A percentile compares a stretch with the other conserved stretches of the same genome.
Conservation (phyloP, 2,888 invertebrate species). For the Osmoderma eremita region DNA sequence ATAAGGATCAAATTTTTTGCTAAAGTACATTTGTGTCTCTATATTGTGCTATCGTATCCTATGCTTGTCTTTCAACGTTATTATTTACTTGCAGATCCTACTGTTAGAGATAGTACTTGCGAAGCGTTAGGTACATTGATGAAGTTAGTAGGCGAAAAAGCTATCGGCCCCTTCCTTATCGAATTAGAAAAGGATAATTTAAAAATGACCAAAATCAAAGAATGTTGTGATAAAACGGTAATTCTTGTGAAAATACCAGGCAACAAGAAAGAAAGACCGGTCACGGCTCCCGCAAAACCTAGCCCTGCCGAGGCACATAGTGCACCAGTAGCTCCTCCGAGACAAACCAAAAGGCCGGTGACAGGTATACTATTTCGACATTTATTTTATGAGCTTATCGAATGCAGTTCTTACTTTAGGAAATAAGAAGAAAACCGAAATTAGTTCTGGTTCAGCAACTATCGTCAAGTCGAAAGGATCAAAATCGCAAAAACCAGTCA, state of each 20-base stretch:
- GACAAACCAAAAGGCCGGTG: slow-evolving; percentile 64
- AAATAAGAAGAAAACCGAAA: slow-evolving; percentile 46
- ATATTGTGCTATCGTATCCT: no score
- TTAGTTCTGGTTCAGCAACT: slow-evolving; percentile 61
- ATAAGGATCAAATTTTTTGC: no score
- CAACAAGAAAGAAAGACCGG: slow-evolving; percentile 71
- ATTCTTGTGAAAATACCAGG: slow-evolving; percentile 78
- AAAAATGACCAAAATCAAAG: slow-evolving; percentile 94
- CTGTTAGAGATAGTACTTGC: slow-evolving; percentile 91
- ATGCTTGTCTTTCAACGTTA: not conserved
- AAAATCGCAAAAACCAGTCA: slow-evolving; percentile 52
- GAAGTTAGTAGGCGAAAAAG: slow-evolving; percentile 93
- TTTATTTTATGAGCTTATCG: not conserved
- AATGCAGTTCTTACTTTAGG: not conserved
- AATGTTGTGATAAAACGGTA: slow-evolving; percentile 92
- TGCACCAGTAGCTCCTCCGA: slow-evolving; percentile 64
- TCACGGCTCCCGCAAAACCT: slow-evolving; percentile 60
- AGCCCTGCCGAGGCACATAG: slow-evolving; percentile 58
- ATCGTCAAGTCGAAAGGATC: slow-evolving; percentile 51
- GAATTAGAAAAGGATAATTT: slow-evolving; percentile 91
- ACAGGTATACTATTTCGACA: slow-evolving; percentile 46
- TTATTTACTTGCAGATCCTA: slow-evolving; percentile 76
- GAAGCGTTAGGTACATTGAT: slow-evolving; percentile 94
- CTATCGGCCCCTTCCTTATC: slow-evolving; percentile 83
- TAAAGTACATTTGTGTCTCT: no score